Conservation (phyloP, 2,797 vertebrate genomes). For the Chrysocyon brachyurus region DNA sequence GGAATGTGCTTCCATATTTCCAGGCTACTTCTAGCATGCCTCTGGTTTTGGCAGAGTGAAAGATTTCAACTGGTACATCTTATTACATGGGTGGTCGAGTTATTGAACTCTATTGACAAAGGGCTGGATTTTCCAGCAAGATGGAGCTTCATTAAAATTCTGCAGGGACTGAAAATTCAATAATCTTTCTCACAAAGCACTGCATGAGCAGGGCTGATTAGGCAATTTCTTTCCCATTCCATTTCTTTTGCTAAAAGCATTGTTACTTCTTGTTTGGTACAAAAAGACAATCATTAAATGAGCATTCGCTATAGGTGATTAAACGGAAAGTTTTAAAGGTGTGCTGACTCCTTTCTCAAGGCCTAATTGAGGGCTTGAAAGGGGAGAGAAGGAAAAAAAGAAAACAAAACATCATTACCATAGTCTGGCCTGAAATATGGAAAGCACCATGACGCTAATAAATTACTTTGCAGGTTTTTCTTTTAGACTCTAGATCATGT, state of each 20-base stretch:
- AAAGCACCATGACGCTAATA: conserved; percentile 70
- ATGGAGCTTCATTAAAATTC: conserved; percentile 95
- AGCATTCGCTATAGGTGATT: conserved; percentile 90
- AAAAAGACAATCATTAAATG: conserved; percentile 92
- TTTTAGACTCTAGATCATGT: conserved; percentile 6
- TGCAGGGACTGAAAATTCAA: conserved; percentile 94
- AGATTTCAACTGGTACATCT: conserved; percentile 92
- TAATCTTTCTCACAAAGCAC: conserved; percentile 92
- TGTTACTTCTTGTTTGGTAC: conserved; percentile 90
- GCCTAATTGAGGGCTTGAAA: conserved; percentile 86
- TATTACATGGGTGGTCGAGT: conserved; percentile 94
- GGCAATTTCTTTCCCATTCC: conserved; percentile 91
- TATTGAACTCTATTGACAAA: conserved; percentile 95
- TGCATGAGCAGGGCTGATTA: conserved; percentile 93
- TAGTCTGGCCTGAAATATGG: conserved; percentile 79
- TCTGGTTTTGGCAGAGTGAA: conserved; percentile 87
- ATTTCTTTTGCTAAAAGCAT: conserved; percentile 90
- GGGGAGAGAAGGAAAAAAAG: conserved; percentile 53
- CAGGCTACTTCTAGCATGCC: conserved; percentile 75
- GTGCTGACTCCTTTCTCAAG: conserved; percentile 87
- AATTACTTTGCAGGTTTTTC: conserved; percentile 53
- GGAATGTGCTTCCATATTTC: conserved; percentile 79
- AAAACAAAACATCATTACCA: conserved; percentile 69
- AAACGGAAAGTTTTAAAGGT: conserved; percentile 91
- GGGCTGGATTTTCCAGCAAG: conserved; percentile 91